phyloP scores from a whole-genome alignment of 2,113 vertebrate species.

The Oostethus manadensis region DNA sequence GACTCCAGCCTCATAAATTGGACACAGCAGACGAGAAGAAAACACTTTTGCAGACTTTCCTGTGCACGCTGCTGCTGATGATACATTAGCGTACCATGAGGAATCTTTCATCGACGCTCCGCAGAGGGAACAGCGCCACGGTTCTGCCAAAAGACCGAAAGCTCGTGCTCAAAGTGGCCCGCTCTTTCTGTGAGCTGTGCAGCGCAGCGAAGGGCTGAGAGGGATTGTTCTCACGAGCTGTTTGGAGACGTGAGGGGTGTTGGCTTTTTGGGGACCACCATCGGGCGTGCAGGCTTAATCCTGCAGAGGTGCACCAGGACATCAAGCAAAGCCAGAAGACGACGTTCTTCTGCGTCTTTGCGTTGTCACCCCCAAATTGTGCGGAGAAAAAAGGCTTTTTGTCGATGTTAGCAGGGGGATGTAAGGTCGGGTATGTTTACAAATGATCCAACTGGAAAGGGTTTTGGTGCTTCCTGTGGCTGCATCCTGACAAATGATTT shows the following conservation, averaged over 20 bases:
- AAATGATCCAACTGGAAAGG: no score
- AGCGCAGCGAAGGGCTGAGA: neutral
- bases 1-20: neutral
- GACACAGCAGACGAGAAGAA: neutral
- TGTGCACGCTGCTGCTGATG: neutral
- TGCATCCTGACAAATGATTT: no score
- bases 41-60: neutral
- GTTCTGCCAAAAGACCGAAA: conserved; percentile 5
- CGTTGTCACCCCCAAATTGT: no score
- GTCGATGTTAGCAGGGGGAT: no score
- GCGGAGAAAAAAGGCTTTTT: no score
- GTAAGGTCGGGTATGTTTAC: no score
- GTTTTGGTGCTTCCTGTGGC: no score
- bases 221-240: conserved; percentile 11
- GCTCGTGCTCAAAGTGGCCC: conserved; percentile 18
- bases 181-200: conserved; percentile 11
- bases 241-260: neutral
- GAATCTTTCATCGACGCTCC: neutral
- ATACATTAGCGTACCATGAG: neutral
- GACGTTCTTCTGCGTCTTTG: no score
- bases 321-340: conserved; percentile 17
- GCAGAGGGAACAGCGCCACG: conserved; percentile 7
- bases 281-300: conserved; percentile 23
- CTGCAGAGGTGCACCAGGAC: conserved; percentile 16
- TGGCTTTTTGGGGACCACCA: conserved; percentile 23